Evolutionary conservation across 2,113 vertebrate genomes (phyloP).

Genomic region (Felis chaus): DNA sequence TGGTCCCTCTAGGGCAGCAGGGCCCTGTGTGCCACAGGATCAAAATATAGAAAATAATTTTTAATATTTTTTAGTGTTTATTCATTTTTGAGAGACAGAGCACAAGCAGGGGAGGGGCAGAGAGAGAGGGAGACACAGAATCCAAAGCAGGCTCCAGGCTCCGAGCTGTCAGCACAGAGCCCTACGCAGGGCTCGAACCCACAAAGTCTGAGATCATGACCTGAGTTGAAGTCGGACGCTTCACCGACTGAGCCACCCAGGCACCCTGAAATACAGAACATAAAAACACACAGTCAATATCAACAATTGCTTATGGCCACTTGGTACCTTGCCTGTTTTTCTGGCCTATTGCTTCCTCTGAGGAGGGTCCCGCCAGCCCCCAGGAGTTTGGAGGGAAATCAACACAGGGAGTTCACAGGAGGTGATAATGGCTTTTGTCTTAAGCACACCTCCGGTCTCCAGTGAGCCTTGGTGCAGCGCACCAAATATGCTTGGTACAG

Average conservation of each 20-base stretch:
- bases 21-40: not conserved
- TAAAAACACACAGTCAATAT: not conserved
- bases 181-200: too few species aligned
- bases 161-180: too few species aligned
- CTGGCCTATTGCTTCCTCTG: not conserved
- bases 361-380: not conserved
- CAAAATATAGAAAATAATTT: not conserved
- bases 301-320: not conserved
- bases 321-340: not conserved
- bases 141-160: too few species aligned
- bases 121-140: too few species aligned
- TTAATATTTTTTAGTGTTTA: too few species aligned
- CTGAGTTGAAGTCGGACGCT: too few species aligned
- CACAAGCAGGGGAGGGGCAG: too few species aligned
- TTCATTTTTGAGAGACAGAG: too few species aligned
- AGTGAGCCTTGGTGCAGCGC: too few species aligned
- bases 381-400: not conserved
- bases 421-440: not conserved
- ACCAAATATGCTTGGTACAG: not conserved
- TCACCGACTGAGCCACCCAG: too few species aligned
- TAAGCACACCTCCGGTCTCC: not conserved
- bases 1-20: not conserved
- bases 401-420: not conserved
- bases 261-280: not conserved
- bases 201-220: too few species aligned